Conservation (phyloP, 1,140 invertebrate genomes). For the Calliopsis andreniformis region DNA sequence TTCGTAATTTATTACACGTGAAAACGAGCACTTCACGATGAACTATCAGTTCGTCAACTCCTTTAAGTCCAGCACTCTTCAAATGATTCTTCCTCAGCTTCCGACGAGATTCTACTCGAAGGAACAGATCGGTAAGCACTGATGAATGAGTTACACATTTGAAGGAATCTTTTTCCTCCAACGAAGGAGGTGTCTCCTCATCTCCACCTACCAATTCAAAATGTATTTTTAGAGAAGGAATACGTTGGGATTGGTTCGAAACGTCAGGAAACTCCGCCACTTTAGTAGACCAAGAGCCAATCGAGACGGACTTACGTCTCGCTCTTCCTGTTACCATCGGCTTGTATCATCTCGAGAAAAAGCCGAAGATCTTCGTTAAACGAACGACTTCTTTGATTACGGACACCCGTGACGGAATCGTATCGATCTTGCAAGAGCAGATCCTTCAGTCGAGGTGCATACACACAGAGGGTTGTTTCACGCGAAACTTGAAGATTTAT, state of each 20-base stretch:
- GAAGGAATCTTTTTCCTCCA: slow-evolving; percentile 45
- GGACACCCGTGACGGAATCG: slow-evolving; percentile 12
- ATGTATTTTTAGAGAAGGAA: slow-evolving; percentile 69
- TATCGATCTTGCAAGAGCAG: slow-evolving; percentile 23
- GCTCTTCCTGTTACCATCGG: slow-evolving; percentile 43
- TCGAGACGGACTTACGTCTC: slow-evolving; percentile 40
- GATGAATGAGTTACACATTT: slow-evolving; percentile 48
- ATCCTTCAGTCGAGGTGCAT: not conserved
- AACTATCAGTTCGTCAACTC: not conserved
- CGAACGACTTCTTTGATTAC: slow-evolving; percentile 48
- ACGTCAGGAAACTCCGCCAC: slow-evolving; percentile 66
- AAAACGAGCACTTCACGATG: not conserved
- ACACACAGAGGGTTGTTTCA: not conserved
- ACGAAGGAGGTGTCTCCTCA: slow-evolving; percentile 59
- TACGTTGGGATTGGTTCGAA: slow-evolving; percentile 62
- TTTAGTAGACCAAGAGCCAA: slow-evolving; percentile 58
- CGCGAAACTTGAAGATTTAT: slow-evolving; percentile 20
- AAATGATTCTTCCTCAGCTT: slow-evolving; percentile 6
- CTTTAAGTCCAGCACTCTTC: not conserved
- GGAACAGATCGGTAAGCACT: slow-evolving; percentile 18
- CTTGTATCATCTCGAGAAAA: slow-evolving; percentile 50
- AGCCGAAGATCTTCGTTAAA: slow-evolving; percentile 46
- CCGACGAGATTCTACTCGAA: not conserved
- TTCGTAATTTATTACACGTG: not conserved
- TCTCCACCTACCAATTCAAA: slow-evolving; percentile 72